Percentiles rank a stretch among this genome's conserved stretches.
Evolutionary conservation across 2,797 vertebrate species (phyloP).

Genomic region (Aldrovandia affinis): DNA sequence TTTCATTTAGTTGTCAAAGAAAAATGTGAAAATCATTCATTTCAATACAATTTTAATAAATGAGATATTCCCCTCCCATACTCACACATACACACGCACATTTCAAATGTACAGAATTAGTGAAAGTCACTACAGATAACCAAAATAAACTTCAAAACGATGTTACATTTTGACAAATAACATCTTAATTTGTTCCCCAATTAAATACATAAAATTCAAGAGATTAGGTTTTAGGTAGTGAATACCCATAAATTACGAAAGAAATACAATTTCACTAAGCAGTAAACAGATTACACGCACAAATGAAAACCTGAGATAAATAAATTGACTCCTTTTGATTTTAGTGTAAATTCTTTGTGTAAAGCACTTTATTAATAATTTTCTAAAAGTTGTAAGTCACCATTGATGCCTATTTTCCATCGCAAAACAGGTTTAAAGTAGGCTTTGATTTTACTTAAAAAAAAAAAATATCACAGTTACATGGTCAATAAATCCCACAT

Average conservation of each 20-base stretch:
- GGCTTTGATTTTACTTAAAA: neutral
- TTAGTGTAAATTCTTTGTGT: neutral
- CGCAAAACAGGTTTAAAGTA: neutral
- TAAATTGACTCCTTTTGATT: neutral
- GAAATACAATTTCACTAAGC: neutral
- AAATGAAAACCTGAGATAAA: neutral
- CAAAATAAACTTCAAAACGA: neutral
- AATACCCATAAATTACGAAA: neutral
- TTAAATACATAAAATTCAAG: neutral
- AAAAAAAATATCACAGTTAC: neutral
- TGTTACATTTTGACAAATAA: neutral
- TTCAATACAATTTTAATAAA: constrained; percentile 39
- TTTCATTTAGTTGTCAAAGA: neutral
- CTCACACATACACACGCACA: constrained; percentile 15
- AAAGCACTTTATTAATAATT: neutral
- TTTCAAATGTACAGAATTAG: neutral
- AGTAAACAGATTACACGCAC: neutral
- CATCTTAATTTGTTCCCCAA: neutral
- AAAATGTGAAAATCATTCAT: neutral
- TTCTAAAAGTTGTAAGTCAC: neutral
- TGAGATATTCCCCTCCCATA: constrained; percentile 33
- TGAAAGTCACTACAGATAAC: neutral
- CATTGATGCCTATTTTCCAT: too few relatives aligned
- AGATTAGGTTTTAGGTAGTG: neutral
- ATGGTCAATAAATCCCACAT: neutral